Evolutionary conservation across 2,888 invertebrate species (phyloP).

Genomic region (Himalopsyche japonica): DNA sequence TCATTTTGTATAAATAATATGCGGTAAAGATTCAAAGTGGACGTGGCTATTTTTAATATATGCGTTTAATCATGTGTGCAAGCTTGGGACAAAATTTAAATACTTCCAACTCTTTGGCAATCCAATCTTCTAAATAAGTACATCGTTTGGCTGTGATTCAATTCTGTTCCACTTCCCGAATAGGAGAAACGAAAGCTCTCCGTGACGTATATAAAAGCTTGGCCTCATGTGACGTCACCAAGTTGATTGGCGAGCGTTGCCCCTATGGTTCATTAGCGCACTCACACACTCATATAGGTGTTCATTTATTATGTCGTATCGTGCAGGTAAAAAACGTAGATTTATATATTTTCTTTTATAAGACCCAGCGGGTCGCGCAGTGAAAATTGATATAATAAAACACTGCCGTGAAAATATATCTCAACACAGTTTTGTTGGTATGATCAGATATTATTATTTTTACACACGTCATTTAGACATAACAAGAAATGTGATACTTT

Average conservation of each 20-base stretch:
- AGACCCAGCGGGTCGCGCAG: background rate
- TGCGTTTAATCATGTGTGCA: too few relatives aligned
- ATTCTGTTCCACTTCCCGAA: background rate
- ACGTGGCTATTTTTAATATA: too few relatives aligned
- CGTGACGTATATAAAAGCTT: background rate
- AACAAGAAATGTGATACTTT: too few relatives aligned
- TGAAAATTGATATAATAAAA: background rate
- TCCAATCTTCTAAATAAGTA: background rate
- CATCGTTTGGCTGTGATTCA: background rate
- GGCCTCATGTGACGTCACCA: background rate
- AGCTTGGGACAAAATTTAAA: background rate
- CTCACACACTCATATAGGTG: background rate
- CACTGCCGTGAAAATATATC: background rate
- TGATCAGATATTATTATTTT: background rate
- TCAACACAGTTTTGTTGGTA: background rate
- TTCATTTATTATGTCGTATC: background rate
- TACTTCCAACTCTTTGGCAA: background rate
- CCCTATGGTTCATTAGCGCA: background rate
- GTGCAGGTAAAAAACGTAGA: background rate
- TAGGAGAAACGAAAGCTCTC: background rate
- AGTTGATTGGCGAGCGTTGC: background rate
- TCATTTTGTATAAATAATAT: too few relatives aligned
- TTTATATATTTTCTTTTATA: background rate
- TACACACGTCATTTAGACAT: background rate
- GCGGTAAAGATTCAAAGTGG: too few relatives aligned